Evolutionary conservation across 2,888 invertebrate species (phyloP).

Genomic region (Priocnemis perturbator): DNA sequence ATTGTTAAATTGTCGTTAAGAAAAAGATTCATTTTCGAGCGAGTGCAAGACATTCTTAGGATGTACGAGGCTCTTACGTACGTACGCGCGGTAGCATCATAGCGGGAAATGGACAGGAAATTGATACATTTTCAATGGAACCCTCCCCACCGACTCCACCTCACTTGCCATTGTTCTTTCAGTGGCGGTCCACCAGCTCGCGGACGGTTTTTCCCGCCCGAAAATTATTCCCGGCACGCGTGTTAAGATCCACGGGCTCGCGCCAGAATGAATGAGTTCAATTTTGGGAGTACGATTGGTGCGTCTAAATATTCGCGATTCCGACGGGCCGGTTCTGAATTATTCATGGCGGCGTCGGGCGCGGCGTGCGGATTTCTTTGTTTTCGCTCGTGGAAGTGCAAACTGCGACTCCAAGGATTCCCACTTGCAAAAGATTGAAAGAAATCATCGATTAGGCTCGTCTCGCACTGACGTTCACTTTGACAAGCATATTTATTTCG

Average conservation of each 20-base stretch:
- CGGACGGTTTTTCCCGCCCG: not conserved
- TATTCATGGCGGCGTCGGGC: slow-evolving; percentile 37
- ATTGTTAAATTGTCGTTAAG: too few species aligned
- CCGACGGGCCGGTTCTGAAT: slow-evolving; percentile 38
- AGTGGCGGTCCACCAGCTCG: not conserved
- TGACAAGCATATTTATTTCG: too few species aligned
- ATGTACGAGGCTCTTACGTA: too few species aligned
- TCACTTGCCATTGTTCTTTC: not conserved
- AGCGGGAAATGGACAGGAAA: slow-evolving; percentile 46
- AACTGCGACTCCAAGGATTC: too few species aligned
- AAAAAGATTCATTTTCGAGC: too few species aligned
- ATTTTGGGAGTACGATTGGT: slow-evolving; percentile 36
- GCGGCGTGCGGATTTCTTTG: slow-evolving; percentile 18
- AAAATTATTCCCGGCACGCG: slow-evolving; percentile 41
- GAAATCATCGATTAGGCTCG: too few species aligned
- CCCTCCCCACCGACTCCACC: too few species aligned
- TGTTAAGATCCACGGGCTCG: slow-evolving; percentile 9
- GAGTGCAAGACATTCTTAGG: too few species aligned
- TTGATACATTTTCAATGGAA: slow-evolving; percentile 57
- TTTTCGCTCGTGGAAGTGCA: slow-evolving; percentile 6
- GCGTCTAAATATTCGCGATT: slow-evolving; percentile 27
- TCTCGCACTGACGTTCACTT: too few species aligned
- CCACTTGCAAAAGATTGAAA: too few species aligned
- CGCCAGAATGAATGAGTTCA: slow-evolving; percentile 34
- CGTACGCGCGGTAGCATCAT: too few species aligned